Percentiles rank a stretch among this genome's conserved stretches.
Evolutionary conservation across 2,113 vertebrate genomes (phyloP).

Genomic region (Tangachromis dhanisi): DNA sequence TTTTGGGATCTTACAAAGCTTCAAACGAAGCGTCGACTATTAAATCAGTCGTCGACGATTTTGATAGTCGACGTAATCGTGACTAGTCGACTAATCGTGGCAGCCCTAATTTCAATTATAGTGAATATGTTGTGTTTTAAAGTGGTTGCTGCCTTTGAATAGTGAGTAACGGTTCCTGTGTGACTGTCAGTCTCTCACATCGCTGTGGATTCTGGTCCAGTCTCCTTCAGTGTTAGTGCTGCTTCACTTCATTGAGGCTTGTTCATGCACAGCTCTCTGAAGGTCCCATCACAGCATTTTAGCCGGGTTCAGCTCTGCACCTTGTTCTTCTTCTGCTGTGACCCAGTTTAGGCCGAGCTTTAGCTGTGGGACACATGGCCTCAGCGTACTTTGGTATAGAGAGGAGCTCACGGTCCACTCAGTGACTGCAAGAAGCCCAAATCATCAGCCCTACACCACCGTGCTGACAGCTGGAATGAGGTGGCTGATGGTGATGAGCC

Average conservation of each 20-base stretch:
- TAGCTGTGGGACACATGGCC: neutral
- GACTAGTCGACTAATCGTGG: too few relatives aligned
- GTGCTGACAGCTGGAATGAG: neutral
- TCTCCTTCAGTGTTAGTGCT: neutral
- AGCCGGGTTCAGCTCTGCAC: neutral
- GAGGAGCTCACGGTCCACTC: accelerated
- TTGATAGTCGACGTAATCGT: too few relatives aligned
- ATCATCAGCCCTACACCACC: neutral
- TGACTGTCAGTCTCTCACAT: neutral
- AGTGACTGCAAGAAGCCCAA: neutral
- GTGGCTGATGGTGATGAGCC: neutral
- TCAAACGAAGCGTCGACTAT: too few relatives aligned
- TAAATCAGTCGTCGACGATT: too few relatives aligned
- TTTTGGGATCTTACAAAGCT: too few relatives aligned
- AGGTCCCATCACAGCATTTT: neutral
- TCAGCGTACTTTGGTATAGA: neutral
- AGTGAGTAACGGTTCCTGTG: neutral
- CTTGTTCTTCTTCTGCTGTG: neutral
- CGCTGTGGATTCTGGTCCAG: neutral
- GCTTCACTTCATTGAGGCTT: neutral
- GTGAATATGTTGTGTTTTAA: neutral
- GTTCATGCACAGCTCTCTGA: neutral
- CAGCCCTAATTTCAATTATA: accelerated
- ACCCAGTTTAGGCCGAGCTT: neutral
- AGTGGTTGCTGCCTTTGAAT: neutral